A percentile compares a stretch with the other conserved stretches of the same genome.
Evolutionary conservation across 2,888 invertebrate species (phyloP).

Genomic region (Phortica magna): DNA sequence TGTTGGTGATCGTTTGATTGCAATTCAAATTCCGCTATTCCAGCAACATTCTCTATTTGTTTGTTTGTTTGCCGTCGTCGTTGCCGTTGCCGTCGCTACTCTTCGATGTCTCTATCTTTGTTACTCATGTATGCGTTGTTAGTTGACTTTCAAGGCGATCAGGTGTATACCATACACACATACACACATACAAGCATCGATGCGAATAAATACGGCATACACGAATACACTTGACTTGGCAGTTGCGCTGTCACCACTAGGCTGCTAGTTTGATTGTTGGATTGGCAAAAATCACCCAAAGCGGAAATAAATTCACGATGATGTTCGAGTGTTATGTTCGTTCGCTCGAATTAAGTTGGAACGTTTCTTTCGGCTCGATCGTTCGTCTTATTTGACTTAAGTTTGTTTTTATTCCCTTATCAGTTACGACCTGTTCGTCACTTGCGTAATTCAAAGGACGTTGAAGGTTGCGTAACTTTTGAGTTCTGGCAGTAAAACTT

Average conservation of each 20-base stretch:
- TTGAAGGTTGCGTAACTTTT: not conserved
- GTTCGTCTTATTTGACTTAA: not conserved
- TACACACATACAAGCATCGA: constrained; percentile 42
- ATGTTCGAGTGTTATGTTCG: constrained; percentile 21
- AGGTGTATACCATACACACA: constrained; percentile 54
- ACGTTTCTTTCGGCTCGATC: constrained; percentile 18
- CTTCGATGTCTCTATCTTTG: not conserved
- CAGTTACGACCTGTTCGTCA: not conserved
- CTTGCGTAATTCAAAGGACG: not conserved
- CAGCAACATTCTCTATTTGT: constrained; percentile 42
- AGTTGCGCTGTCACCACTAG: not conserved
- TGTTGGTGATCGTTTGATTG: constrained; percentile 62
- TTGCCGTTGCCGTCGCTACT: constrained; percentile 50
- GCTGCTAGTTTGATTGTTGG: constrained; percentile 5
- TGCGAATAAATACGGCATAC: constrained; percentile 37
- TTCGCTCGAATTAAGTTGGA: constrained; percentile 3
- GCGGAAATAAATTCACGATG: constrained; percentile 32
- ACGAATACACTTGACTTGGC: constrained; percentile 22
- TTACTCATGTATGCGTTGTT: not conserved
- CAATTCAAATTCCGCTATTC: constrained; percentile 46
- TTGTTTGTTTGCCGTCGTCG: constrained; percentile 52
- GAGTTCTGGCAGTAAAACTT: too few species aligned
- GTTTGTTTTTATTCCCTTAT: not conserved
- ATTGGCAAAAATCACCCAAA: constrained; percentile 29
- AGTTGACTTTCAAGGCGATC: constrained; percentile 64